Percentiles rank a stretch among this genome's conserved stretches.
These are phyloP conservation scores for Morus bassanus DNA, from an alignment of 2,797 vertebrate genomes.

Conservation along the genomic window DNA sequence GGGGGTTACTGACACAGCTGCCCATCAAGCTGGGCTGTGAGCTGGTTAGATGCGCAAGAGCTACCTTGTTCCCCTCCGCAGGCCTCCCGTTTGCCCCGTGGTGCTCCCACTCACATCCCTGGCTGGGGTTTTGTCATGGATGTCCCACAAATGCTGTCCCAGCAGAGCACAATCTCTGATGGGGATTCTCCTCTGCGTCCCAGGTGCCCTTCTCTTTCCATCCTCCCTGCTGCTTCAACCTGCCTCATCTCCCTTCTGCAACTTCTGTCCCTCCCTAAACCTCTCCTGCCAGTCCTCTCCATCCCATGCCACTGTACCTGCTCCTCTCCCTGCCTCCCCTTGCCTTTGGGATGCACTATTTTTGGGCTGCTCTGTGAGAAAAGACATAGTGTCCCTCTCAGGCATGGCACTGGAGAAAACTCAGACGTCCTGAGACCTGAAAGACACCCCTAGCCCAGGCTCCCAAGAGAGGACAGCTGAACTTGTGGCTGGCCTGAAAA, in stretches of 20 bases:
- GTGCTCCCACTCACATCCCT: not conserved
- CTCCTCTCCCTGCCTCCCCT: not conserved
- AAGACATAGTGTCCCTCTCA: not conserved
- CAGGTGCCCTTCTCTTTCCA: not conserved
- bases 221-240: not conserved
- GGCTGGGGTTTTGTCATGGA: not conserved
- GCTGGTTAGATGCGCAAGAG: not conserved
- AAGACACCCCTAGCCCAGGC: not conserved
- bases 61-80: not conserved
- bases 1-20: not conserved
- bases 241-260: not conserved
- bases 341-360: not conserved
- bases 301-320: not conserved
- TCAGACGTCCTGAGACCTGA: not conserved
- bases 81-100: not conserved
- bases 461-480: not conserved
- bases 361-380: not conserved
- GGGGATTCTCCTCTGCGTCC: not conserved
- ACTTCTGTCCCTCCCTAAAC: not conserved
- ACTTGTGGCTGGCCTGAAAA: not conserved
- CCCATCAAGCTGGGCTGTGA: not conserved
- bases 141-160: not conserved
- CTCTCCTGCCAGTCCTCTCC: not conserved
- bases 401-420: not conserved
- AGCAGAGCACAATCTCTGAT: not conserved